Percentiles rank a stretch among this genome's conserved stretches.
These are phyloP conservation scores for Drosophila tanythrix DNA, from an alignment of 2,888 invertebrate genomes.

Conservation along the genomic window DNA sequence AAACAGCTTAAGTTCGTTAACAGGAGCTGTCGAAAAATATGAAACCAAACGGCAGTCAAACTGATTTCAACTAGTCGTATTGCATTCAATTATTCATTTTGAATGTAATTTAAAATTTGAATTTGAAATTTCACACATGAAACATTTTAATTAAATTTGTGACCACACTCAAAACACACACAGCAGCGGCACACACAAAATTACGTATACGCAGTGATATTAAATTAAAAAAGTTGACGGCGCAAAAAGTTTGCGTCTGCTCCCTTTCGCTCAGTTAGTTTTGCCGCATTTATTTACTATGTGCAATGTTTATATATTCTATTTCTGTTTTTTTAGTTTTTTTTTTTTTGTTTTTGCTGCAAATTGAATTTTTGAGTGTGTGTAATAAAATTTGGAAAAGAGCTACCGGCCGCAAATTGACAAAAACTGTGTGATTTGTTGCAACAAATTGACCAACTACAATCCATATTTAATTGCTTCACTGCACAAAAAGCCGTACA, in stretches of 20 bases:
- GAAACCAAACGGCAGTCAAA: constrained; percentile 51
- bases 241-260: constrained; percentile 50
- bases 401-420: constrained; percentile 27
- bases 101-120: constrained; percentile 63
- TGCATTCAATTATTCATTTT: constrained; percentile 74
- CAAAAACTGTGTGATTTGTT: constrained; percentile 40
- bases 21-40: constrained; percentile 41
- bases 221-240: constrained; percentile 71
- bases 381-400: constrained; percentile 40
- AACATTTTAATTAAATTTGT: constrained; percentile 76
- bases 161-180: constrained; percentile 41
- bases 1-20: constrained; percentile 39
- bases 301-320: constrained; percentile 15
- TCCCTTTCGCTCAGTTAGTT: constrained; percentile 55
- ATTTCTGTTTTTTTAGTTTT: not conserved
- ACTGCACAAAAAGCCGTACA: not conserved
- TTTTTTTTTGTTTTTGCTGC: constrained; percentile 10
- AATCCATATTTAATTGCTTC: constrained; percentile 44
- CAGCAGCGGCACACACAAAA: constrained; percentile 37
- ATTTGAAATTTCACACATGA: constrained; percentile 61
- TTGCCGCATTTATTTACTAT: constrained; percentile 33
- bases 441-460: constrained; percentile 27
- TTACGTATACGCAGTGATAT: constrained; percentile 75
- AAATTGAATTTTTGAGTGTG: constrained; percentile 48
- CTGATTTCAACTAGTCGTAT: constrained; percentile 47